Percentiles rank a stretch among this genome's conserved stretches.
phyloP scores from a whole-genome alignment of 2,113 vertebrate species.

The Symphodus melops region DNA sequence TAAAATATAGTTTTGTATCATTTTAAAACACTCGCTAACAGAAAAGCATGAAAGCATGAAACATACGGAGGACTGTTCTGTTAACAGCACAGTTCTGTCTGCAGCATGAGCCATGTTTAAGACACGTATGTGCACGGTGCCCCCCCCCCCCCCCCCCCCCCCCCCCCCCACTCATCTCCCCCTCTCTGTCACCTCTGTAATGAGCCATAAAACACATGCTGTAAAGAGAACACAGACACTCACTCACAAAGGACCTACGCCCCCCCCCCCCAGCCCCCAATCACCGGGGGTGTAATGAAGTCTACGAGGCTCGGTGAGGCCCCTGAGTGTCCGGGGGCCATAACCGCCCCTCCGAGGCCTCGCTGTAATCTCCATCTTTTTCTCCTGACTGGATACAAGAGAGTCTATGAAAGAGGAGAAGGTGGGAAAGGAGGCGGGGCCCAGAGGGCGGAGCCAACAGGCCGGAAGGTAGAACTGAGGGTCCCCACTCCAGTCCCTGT shows the following conservation, averaged over 20 bases:
- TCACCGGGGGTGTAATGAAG: slow-evolving; percentile 57
- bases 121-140: slow-evolving; percentile 30
- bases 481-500: slow-evolving; percentile 58
- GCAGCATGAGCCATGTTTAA: slow-evolving; percentile 16
- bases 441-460: slow-evolving; percentile 46
- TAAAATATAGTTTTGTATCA: no score
- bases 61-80: neutral
- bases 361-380: slow-evolving; percentile 32
- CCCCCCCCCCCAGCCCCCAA: slow-evolving; percentile 4
- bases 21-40: no score
- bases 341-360: slow-evolving; percentile 43
- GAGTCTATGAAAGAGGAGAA: slow-evolving; percentile 79
- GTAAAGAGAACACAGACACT: slow-evolving; percentile 61
- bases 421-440: slow-evolving; percentile 60
- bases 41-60: neutral
- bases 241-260: slow-evolving; percentile 40
- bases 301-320: slow-evolving; percentile 54
- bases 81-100: neutral
- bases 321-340: slow-evolving; percentile 27
- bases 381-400: slow-evolving; percentile 53
- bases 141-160: slow-evolving; percentile 15
- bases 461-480: slow-evolving; percentile 61
- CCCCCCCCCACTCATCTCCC: slow-evolving; percentile 70
- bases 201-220: slow-evolving; percentile 77
- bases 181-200: slow-evolving; percentile 82